Base-by-base conservation (phyloP, 2,113 vertebrate species). In the Chrysemys picta region DNA sequence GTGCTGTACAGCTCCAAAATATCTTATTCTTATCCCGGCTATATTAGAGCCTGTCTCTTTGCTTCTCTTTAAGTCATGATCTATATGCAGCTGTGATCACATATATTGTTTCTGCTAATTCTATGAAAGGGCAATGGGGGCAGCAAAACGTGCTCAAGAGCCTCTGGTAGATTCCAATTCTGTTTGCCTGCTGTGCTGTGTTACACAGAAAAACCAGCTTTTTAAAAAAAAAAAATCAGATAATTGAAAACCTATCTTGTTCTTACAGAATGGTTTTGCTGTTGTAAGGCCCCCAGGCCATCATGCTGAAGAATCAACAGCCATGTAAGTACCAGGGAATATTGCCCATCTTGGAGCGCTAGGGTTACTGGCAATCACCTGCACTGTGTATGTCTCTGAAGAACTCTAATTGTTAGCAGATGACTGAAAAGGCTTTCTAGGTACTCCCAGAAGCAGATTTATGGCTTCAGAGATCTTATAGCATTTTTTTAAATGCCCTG, bases 321-420 rank as follows among this genome's bases (percentile, higher is more conserved):
- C 98, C 98, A 98, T 99, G 98, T 99, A 98, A 98, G 98, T 98
- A 98, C 97, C 96, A 98, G 96, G 92, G 97, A 98, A 98, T 98
- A 97, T 96, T 98, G 98, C 97, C 98, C 98, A 94, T 98, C 98
- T 98, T 96, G 96, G 97, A 98, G 98, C 95, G 94, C 97, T 98
- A 97, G 87, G 97, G 98, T 99, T 98, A 99, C 98, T 98, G 98
- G 97, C 98, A 98, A 98, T 99, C 98, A 99, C 98, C 98, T 98
- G 98, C 95, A 87, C 97, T 89, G 72, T 98, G 97, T 95, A 96
- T 97, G 98, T 98, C 98, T 98, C 98, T 97, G 96, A 98, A 98
- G 97, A 95, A 97, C 93, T 98, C 90, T 99, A 99, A 99, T 99
- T 98, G 98, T 98, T 98, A 98, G 98, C 99, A 99, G 99, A 99